phyloP scores from a whole-genome alignment of 2,797 vertebrate species.

The Columba guinea region DNA sequence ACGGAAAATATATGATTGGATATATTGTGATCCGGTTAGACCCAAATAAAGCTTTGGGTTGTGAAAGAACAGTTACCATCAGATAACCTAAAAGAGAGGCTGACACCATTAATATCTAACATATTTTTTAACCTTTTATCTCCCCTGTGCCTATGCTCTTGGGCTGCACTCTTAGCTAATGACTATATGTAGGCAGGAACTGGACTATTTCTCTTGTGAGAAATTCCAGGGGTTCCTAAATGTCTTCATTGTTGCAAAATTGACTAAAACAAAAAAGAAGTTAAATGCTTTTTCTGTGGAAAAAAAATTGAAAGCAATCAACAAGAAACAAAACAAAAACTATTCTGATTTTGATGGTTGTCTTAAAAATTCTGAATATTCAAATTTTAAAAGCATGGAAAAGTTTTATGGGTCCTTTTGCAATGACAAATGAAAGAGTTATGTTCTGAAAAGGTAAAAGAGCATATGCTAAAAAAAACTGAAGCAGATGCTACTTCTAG shows the following conservation, averaged over 20 bases:
- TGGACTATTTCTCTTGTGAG: not conserved
- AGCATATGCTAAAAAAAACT: not conserved
- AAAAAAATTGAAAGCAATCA: not conserved
- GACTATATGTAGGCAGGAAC: not conserved
- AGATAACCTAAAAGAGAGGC: not conserved
- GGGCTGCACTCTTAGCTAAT: not conserved
- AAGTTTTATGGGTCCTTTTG: not conserved
- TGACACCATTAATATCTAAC: not conserved
- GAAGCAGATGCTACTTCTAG: constrained; percentile 25
- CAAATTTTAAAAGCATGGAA: not conserved
- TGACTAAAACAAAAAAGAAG: not conserved
- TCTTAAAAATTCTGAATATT: not conserved
- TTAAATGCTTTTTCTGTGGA: rapidly evolving
- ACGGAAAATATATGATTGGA: not conserved
- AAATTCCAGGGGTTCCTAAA: not conserved
- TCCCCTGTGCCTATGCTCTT: not conserved
- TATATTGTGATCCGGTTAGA: not conserved
- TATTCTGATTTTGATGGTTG: not conserved
- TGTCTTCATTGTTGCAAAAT: not conserved
- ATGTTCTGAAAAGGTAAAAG: not conserved
- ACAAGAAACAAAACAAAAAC: not conserved
- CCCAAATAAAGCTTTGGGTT: not conserved
- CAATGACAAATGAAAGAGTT: not conserved
- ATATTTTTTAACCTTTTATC: not conserved
- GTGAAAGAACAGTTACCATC: not conserved